Percentiles rank a stretch among this genome's conserved stretches.
Evolutionary conservation across 1,140 invertebrate genomes (phyloP).

Genomic region (Neotoxoptera formosana): DNA sequence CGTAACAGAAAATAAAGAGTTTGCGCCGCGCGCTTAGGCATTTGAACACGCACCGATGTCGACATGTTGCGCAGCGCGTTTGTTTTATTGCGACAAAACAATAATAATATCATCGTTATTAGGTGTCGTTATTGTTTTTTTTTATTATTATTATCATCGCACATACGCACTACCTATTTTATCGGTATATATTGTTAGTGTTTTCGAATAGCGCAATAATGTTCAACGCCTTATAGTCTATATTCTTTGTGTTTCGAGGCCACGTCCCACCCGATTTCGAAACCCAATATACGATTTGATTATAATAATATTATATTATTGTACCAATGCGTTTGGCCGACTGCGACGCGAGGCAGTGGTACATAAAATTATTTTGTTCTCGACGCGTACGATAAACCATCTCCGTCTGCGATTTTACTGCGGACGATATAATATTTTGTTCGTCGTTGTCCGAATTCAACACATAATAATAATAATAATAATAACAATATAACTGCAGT

Average conservation of each 20-base stretch:
- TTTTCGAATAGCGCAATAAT: slow-evolving; percentile 11
- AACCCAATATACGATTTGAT: slow-evolving; percentile 5
- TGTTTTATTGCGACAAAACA: slow-evolving; percentile 23
- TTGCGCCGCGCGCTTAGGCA: slow-evolving; percentile 43
- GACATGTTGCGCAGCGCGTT: slow-evolving; percentile 38
- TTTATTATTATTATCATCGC: slow-evolving; percentile 19
- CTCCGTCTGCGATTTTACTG: not conserved
- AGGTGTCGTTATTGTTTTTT: not conserved
- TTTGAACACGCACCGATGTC: slow-evolving; percentile 55
- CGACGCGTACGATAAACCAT: not conserved
- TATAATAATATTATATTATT: no score
- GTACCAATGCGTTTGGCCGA: not conserved
- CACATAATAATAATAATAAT: not conserved
- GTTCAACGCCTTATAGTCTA: not conserved
- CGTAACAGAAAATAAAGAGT: slow-evolving; percentile 21
- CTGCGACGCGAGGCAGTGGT: not conserved
- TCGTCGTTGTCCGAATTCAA: not conserved
- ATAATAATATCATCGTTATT: no score
- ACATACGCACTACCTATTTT: not conserved
- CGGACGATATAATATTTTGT: not conserved
- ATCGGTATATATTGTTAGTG: not conserved
- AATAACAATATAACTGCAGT: not conserved
- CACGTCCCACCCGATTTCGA: slow-evolving; percentile 31
- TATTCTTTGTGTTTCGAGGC: slow-evolving; percentile 5
- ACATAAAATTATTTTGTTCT: not conserved